These are phyloP conservation scores for Sinopyrophorus schimmeli DNA, from an alignment of 2,888 invertebrate genomes.

Conservation along the genomic window DNA sequence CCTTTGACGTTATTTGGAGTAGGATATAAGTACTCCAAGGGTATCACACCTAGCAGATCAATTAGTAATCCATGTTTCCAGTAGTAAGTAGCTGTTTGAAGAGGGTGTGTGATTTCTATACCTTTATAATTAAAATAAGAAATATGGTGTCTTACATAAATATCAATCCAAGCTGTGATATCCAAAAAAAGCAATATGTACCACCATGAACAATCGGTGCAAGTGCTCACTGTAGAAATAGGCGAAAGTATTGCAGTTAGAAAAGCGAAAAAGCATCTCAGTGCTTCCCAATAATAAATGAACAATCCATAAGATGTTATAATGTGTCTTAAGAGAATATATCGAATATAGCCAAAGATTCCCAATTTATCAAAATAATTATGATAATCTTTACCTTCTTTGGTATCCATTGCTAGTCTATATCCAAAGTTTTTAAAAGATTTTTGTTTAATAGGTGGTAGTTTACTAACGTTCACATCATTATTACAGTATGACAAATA, in stretches of 20 bases:
- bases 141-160: constrained; percentile 39
- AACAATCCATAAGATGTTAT: constrained; percentile 35
- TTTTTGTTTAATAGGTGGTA: no score
- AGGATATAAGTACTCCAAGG: no score
- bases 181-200: constrained; percentile 34
- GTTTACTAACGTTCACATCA: no score
- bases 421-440: constrained; percentile 23
- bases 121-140: constrained; percentile 37
- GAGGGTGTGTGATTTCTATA: constrained; percentile 40
- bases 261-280: constrained; percentile 30
- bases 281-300: constrained; percentile 37
- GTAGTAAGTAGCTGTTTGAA: constrained; percentile 37
- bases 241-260: constrained; percentile 29
- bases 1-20: no score
- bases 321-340: constrained; percentile 27
- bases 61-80: constrained; percentile 37
- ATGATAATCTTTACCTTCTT: constrained; percentile 14
- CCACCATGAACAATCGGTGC: constrained; percentile 6
- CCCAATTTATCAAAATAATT: constrained; percentile 12
- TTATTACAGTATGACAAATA: neutral
- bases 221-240: constrained; percentile 14
- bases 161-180: constrained; percentile 34
- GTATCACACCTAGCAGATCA: constrained; percentile 37
- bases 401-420: constrained; percentile 1
- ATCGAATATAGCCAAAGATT: constrained; percentile 14